These are phyloP conservation scores for Rhyacophila evoluta DNA, from an alignment of 2,888 invertebrate genomes.

Conservation along the genomic window DNA sequence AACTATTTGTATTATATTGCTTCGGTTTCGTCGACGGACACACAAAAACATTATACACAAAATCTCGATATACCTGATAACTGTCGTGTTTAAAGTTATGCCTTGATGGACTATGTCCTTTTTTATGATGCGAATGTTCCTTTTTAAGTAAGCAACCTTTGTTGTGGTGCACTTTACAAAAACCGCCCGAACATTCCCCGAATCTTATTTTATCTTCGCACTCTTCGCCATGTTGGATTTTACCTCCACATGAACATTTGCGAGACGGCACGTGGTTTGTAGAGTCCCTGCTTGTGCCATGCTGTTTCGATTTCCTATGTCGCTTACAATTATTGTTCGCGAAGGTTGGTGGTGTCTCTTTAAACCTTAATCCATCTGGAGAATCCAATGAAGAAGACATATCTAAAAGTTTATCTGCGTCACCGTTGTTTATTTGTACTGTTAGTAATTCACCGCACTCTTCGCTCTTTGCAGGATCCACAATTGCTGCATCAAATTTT, in stretches of 20 bases:
- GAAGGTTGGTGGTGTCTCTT: slow-evolving; percentile 37
- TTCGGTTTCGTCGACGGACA: background rate
- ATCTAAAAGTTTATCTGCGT: slow-evolving; percentile 48
- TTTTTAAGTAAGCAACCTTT: background rate
- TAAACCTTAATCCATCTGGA: slow-evolving; percentile 45
- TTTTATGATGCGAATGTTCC: slow-evolving; percentile 27
- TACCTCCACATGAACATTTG: background rate
- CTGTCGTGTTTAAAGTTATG: slow-evolving; percentile 63
- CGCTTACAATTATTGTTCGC: slow-evolving; percentile 43
- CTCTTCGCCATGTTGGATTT: background rate
- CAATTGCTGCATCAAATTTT: background rate
- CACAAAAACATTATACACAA: background rate
- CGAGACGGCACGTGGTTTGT: background rate
- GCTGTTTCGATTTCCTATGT: slow-evolving; percentile 43
- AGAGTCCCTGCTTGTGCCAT: background rate
- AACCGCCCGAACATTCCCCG: background rate
- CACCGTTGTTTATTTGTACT: slow-evolving; percentile 30
- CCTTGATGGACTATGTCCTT: slow-evolving; percentile 46
- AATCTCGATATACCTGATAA: slow-evolving; percentile 63
- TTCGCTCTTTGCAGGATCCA: slow-evolving; percentile 40
- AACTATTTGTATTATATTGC: background rate
- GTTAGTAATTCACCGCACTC: slow-evolving; percentile 29
- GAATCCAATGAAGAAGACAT: slow-evolving; percentile 48
- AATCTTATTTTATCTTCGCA: background rate
- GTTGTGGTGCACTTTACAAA: background rate